A percentile compares a stretch with the other conserved stretches of the same genome.
Evolutionary conservation across 2,888 invertebrate genomes (phyloP).

Genomic region (Melangyna quadrimaculata): DNA sequence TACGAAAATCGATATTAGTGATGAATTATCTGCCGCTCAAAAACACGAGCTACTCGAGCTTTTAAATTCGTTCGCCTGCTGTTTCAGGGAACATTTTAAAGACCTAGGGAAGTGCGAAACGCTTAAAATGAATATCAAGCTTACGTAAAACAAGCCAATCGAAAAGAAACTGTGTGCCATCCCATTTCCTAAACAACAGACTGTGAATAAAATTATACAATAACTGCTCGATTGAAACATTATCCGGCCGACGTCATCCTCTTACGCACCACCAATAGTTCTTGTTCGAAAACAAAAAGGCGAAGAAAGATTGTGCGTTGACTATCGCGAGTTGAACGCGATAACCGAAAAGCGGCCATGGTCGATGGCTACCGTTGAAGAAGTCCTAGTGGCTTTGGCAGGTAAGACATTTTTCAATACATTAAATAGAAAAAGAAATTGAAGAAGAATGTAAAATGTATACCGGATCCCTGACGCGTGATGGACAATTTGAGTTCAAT

Average conservation of each 20-base stretch:
- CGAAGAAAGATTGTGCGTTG: slow-evolving; percentile 63
- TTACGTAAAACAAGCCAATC: slow-evolving; percentile 30
- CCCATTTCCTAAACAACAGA: slow-evolving; percentile 28
- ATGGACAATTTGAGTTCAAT: slow-evolving; percentile 77
- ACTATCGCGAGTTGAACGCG: slow-evolving; percentile 51
- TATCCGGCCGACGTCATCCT: too few species aligned
- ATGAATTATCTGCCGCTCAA: background rate
- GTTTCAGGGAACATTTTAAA: slow-evolving; percentile 35
- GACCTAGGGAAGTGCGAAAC: slow-evolving; percentile 40
- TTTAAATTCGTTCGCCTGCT: slow-evolving; percentile 23
- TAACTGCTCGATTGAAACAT: too few species aligned
- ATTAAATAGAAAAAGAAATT: slow-evolving; percentile 75
- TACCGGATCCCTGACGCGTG: slow-evolving; percentile 76
- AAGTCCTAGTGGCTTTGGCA: slow-evolving; percentile 45
- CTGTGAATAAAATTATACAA: too few species aligned
- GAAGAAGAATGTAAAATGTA: slow-evolving; percentile 73
- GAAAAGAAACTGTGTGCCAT: slow-evolving; percentile 29
- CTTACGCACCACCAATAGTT: too few species aligned
- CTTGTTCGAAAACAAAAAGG: too few species aligned
- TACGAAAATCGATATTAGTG: slow-evolving; percentile 3
- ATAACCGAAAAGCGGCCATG: slow-evolving; percentile 59
- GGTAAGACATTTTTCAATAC: slow-evolving; percentile 74
- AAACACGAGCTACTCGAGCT: background rate
- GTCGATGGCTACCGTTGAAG: slow-evolving; percentile 68
- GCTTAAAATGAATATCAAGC: slow-evolving; percentile 43